Base-by-base conservation (phyloP, 2,797 vertebrate species). In the Denticeps clupeoides region DNA sequence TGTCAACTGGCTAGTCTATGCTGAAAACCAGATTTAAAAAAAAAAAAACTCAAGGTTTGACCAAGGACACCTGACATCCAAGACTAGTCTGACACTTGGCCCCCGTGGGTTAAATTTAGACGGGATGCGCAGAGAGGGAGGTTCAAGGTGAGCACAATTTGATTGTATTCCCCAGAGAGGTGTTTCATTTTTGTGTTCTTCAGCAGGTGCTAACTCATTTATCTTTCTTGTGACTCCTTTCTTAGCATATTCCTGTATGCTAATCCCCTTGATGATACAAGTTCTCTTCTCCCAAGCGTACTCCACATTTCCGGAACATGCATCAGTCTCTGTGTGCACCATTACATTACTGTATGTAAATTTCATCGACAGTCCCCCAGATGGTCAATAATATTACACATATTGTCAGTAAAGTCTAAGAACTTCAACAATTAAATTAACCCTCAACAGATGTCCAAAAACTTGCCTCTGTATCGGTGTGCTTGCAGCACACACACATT, bases 111-210 rank as follows among this genome's bases (percentile, higher is more conserved):
- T 81, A 81, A 82, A 80, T 78, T 82, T 83, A 83, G 74, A 79
- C 63, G 47, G 64, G 70, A 75, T 74, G 50, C 60, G 49, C 49
- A 56, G 71, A 69, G 71, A 74, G 56, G 54, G 64, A 68, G 65
- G 74, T 80, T 82, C 75, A 83, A 83, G 82, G 78, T 83, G 79
- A 83, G 74, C 61, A 65, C 63, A 72, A 78, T 77, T 69, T 74
- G 67, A 82, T 73, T 75, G 69, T 75, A 82, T 75, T 85, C 82
- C 80, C 80, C 27, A 1, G 72, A 33, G 79, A 70, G 64, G 47
- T 58, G 68, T 78, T 78, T 73, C 68, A 68, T 72, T 80, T 77
- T 69, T 77, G 58, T 75, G 71, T 75, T 85, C 67, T 67, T 82
- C 73, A 72, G 69, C 65, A 67, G 65, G 65, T 69, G 58, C 73